phyloP scores from a whole-genome alignment of 2,797 vertebrate genomes.

The Macropodus opercularis region DNA sequence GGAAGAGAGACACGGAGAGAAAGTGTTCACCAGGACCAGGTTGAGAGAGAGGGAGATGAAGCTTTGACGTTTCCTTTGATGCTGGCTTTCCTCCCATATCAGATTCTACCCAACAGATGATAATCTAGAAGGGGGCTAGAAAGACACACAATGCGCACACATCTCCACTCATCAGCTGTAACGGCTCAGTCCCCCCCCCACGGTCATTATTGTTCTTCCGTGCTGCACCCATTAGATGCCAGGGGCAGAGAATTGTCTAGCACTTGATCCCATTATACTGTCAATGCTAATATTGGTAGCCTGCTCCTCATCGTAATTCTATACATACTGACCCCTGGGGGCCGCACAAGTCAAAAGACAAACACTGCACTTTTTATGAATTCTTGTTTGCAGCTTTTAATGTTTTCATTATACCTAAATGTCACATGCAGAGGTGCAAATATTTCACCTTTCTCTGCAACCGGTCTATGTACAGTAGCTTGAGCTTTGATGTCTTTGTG shows the following conservation, averaged over 20 bases:
- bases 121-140: slow-evolving; percentile 44
- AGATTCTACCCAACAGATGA: slow-evolving; percentile 53
- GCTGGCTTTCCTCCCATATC: slow-evolving; percentile 20
- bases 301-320: not conserved
- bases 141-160: slow-evolving; percentile 10
- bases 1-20: slow-evolving; percentile 2
- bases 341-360: slow-evolving; percentile 18
- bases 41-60: slow-evolving; percentile 48
- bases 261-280: slow-evolving; percentile 46
- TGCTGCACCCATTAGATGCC: slow-evolving; percentile 49
- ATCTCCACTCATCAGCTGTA: slow-evolving; percentile 35
- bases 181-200: slow-evolving; percentile 20
- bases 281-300: slow-evolving; percentile 47
- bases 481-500: slow-evolving; percentile 8
- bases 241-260: slow-evolving; percentile 38
- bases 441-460: not conserved
- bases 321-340: slow-evolving; percentile 22
- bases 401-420: slow-evolving; percentile 32
- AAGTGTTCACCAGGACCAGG: slow-evolving; percentile 24
- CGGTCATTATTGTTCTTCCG: slow-evolving; percentile 20
- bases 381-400: slow-evolving; percentile 26
- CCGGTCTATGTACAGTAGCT: slow-evolving; percentile 6
- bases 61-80: slow-evolving; percentile 46
- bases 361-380: slow-evolving; percentile 8
- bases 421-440: slow-evolving; percentile 18